These are phyloP conservation scores for Eufriesea mexicana DNA, from an alignment of 1,140 invertebrate species.

Conservation along the genomic window DNA sequence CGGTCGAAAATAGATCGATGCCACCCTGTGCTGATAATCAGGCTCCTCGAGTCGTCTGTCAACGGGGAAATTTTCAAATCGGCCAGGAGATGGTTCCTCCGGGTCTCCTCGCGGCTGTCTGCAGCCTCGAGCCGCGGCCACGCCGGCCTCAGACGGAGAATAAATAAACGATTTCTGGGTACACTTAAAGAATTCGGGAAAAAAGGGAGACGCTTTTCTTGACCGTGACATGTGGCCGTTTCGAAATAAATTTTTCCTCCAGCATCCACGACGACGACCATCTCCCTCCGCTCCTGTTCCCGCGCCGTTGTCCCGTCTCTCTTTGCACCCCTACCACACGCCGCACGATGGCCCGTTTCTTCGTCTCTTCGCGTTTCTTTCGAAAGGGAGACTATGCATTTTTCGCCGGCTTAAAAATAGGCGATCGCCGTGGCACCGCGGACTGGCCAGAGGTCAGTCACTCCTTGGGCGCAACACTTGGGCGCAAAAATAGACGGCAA, in stretches of 20 bases:
- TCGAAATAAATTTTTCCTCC: conserved; percentile 61
- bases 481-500: conserved; percentile 78
- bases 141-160: conserved; percentile 4
- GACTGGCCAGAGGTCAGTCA: conserved; percentile 82
- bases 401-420: conserved; percentile 81
- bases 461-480: conserved; percentile 72
- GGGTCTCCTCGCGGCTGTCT: background rate
- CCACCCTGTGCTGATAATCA: conserved; percentile 14
- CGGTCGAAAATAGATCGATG: conserved; percentile 40
- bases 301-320: background rate
- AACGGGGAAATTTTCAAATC: background rate
- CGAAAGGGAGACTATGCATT: conserved; percentile 77
- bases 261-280: conserved; percentile 37
- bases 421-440: conserved; percentile 70
- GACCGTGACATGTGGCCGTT: conserved; percentile 55
- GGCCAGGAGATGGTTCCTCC: background rate
- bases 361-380: conserved; percentile 58
- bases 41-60: conserved; percentile 3
- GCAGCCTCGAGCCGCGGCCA: background rate
- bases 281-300: conserved; percentile 1
- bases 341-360: too few relatives aligned
- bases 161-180: conserved; percentile 38
- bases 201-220: conserved; percentile 40
- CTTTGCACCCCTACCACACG: too few relatives aligned
- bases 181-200: conserved; percentile 42